Percentiles rank a stretch among this genome's conserved stretches.
phyloP scores from a whole-genome alignment of 2,888 invertebrate genomes.

The Pheosia gnoma region DNA sequence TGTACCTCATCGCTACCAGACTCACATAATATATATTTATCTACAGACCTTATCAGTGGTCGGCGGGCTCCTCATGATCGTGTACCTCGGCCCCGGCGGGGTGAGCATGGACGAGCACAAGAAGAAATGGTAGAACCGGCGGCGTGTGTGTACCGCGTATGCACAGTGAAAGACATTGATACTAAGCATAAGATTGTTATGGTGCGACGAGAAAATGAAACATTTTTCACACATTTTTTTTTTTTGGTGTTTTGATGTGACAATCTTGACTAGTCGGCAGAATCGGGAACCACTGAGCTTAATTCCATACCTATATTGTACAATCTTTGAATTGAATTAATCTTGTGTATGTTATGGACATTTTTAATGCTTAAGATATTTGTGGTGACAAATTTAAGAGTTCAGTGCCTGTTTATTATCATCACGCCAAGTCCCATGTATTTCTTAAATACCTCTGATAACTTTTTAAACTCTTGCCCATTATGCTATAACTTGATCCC shows the following conservation, averaged over 20 bases:
- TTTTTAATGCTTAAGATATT: neutral
- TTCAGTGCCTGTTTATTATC: neutral
- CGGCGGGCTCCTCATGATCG: conserved; percentile 99
- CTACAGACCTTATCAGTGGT: conserved; percentile 98
- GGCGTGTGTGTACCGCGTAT: conserved; percentile 39
- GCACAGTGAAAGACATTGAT: conserved; percentile 47
- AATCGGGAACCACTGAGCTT: conserved; percentile 39
- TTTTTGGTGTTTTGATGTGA: conserved; percentile 39
- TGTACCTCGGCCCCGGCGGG: conserved; percentile 98
- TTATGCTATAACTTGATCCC: neutral
- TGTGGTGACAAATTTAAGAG: neutral
- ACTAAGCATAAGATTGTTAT: conserved; percentile 47
- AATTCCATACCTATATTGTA: conserved; percentile 31
- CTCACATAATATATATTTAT: neutral
- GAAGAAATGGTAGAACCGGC: conserved; percentile 94
- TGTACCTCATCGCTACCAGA: no score
- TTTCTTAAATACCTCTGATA: no score
- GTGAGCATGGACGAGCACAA: conserved; percentile 99
- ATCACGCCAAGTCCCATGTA: neutral
- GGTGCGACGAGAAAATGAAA: conserved; percentile 36
- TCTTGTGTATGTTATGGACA: conserved; percentile 2
- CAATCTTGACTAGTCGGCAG: conserved; percentile 45
- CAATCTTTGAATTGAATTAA: neutral
- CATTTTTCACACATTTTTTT: conserved; percentile 30
- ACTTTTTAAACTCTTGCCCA: neutral